Evolutionary conservation across 2,888 invertebrate species (phyloP).

Genomic region (Pimpla rufipes): DNA sequence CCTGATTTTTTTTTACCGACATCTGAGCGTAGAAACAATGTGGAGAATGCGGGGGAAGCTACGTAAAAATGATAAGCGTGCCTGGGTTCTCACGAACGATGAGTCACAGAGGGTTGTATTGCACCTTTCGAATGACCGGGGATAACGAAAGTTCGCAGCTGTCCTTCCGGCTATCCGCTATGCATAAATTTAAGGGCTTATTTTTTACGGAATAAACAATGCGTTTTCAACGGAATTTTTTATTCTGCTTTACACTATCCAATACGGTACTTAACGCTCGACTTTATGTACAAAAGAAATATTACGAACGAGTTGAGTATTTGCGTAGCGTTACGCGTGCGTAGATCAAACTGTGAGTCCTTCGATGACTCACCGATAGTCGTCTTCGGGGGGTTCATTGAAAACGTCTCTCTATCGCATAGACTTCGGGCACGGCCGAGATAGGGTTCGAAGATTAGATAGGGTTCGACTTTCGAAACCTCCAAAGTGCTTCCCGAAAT

Average conservation of each 20-base stretch:
- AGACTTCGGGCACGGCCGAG: neutral
- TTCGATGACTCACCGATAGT: neutral
- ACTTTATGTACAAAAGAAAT: conserved; percentile 5
- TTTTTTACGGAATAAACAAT: neutral
- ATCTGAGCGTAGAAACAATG: neutral
- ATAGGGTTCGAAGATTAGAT: neutral
- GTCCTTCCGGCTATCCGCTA: neutral
- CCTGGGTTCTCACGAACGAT: neutral
- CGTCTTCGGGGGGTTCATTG: neutral
- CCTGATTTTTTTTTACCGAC: too few relatives aligned
- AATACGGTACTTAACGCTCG: neutral
- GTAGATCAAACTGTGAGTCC: neutral
- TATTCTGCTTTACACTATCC: neutral
- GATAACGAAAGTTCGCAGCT: neutral
- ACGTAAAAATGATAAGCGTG: too few relatives aligned
- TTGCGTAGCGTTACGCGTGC: neutral
- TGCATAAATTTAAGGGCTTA: neutral
- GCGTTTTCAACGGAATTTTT: too few relatives aligned
- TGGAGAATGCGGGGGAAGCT: neutral
- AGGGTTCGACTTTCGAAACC: neutral
- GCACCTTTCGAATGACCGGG: too few relatives aligned
- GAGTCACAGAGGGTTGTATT: neutral
- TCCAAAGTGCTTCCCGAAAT: too few relatives aligned
- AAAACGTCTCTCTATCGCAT: neutral
- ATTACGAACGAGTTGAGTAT: neutral